Base-by-base conservation (phyloP, 2,888 invertebrate species). In the Chaetogeoica ovagalla region DNA sequence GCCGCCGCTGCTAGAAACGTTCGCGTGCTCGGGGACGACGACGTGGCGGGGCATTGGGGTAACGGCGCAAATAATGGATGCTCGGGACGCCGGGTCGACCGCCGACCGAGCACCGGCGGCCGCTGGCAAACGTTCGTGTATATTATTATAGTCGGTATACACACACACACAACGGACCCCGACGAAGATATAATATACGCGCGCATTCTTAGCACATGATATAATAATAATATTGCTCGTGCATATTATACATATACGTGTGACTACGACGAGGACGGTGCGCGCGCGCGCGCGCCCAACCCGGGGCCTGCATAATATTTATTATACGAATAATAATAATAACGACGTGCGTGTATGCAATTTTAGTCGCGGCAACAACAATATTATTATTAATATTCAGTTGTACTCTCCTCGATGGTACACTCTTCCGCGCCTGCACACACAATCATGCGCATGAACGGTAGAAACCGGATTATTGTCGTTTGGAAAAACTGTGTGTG, bases 11-110 rank as follows among this genome's bases (percentile, higher is more conserved):
- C 81, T 81, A 74, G 75, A 74, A 68, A 73, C 74, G 79, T 79
- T 75, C 62, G n/a, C 55, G 69, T 21, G 39, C 48, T 21, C 77
- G 62, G 65, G 62, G 57, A 55, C 70, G 62, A 21, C 48, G 73
- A 52, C 65, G 59, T 60, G 81, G 72, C 71, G 75, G 74, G 37
- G 75, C 70, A 62, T 60, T 62, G 72, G 73, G 84, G 85, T 85
- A 85, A 85, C 85, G 86, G 85, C 85, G 86, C 86, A 86, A 86
- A 87, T 86, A 87, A 86, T 86, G 86, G 86, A 86, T 86, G 86
- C 87, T 86, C 86, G 86, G 85, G 85, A 86, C 85, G 84, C 81
- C 81, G 76, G 79, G 74, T 72, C 65, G 77, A 69, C 81, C 79
- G 83, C 82, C 79, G 83, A 82, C 82, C 81, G 82, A 72, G 82